Evolutionary conservation across 2,113 vertebrate genomes (phyloP), one percentile per base, ranked within the genome.

Genomic region (Garra rufa): DNA sequence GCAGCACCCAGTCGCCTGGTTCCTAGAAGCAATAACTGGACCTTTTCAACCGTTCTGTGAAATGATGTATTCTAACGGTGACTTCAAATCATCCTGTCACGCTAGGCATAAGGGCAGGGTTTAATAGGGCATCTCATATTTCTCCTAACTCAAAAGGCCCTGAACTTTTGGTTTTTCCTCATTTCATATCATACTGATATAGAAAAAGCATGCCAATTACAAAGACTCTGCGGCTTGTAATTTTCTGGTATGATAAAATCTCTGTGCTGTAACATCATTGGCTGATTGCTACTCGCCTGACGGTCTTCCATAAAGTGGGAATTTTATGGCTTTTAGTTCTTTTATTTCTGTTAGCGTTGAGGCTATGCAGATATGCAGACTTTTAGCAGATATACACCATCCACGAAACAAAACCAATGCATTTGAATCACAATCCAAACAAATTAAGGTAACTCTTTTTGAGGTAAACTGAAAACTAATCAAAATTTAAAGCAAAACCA

Each of bases 41-140:
- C 43, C 21, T 88, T 70, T 70, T 80, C 76, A 91, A 84, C 84
- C 79, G 86, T 87, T 83, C 83, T 34, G 81, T 17, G 61, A 73
- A 87, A 83, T n/a, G 9, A 48, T 80, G 86, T 81, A 83, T 87
- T 90, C 81, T 88, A 13, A 87, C 69, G 6, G 69, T 75, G 50
- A 76, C 61, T 83, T 81, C 77, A 79, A 85, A 85, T 86, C 59
- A 63, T 26, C n/a, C 70, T n/a, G 78, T 38, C 57, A 59, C 14
- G n/a, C 43, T 75, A 69, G 74, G 59, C 38, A 70, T 38, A 82
- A 55, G 59, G 38, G 34, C n/a, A 21, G 28, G 11, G 41, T 50
- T 52, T 55, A 28, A 76, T 57, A 82, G 48, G 38, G 65, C n/a
- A 46, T 15, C 59, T 82, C 38, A 61, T 55, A 52, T 83, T 38